Base-by-base conservation (phyloP, 2,888 invertebrate genomes). In the Orthosia gothica region DNA sequence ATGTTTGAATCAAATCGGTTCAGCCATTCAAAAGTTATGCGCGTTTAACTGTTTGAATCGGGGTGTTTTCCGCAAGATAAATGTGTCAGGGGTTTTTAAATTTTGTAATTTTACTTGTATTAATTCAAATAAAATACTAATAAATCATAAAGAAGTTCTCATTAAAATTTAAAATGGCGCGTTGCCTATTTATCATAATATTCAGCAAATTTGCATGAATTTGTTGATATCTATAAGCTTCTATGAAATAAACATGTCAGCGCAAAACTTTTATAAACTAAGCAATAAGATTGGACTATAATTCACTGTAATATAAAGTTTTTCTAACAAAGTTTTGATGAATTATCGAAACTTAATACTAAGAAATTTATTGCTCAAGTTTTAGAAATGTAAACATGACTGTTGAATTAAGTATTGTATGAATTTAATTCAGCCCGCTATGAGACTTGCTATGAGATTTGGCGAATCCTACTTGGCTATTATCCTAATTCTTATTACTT, bases 191-290 rank as follows among this genome's bases (percentile, higher is more conserved):
- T n/a, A 32, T 20, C 23, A 54, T 54, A 61, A 12, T 61, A 73
- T 32, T n/a, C 32, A 15, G 18, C 32, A 54, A 47, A 49, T 55
- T 74, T 32, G 12, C n/a, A 72, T 45, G n/a, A 58, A 58, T 71
- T 71, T 2, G 15, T 16, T n/a, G 13, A 70, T 5, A 20, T 20
- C 18, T 20, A 69, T 20, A 20, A 61, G 40, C 1, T 18, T 49
- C 15, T 32, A 32, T 5, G 2, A 40, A 40, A 40, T 40, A 20
- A n/a, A 52, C 40, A 52, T 65, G 16, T 32, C 47, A 49, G 12
- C 1, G 23, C 9, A 9, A 20, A 64, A 64, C 15, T 52, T 63
- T 45, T 45, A 16, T 18, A 62, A 62, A 62, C 16, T 15, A 9
- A 50, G 9, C 50, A 15, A 23, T 18, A 23, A 20, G 23, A 45